Evolutionary conservation across 2,888 invertebrate genomes (phyloP).

Genomic region (Hartigia nigra): DNA sequence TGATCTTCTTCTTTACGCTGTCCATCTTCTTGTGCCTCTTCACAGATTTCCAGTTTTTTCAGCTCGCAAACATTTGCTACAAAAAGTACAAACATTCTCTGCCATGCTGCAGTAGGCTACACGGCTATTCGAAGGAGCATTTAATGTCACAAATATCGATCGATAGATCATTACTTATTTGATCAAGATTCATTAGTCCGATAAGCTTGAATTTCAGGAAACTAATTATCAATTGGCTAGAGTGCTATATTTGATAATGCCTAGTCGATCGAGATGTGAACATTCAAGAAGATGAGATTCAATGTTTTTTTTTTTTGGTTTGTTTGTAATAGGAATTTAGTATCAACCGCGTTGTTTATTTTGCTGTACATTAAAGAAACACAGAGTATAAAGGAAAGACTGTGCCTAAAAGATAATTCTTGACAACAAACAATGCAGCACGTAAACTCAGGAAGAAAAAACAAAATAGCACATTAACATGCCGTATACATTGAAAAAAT

Average conservation of each 20-base stretch:
- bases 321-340: not conserved
- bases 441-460: slow-evolving; percentile 19
- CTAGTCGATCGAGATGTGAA: not conserved
- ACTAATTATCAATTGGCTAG: not conserved
- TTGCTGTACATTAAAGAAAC: not conserved
- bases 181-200: not conserved
- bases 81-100: slow-evolving; percentile 59
- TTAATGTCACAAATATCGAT: slow-evolving; percentile 6
- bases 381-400: not conserved
- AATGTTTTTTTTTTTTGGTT: not conserved
- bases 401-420: not conserved
- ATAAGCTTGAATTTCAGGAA: not conserved
- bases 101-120: slow-evolving; percentile 55
- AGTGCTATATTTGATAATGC: not conserved
- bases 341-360: not conserved
- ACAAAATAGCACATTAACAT: slow-evolving; percentile 28
- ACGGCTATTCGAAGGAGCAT: not conserved
- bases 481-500: slow-evolving; percentile 20
- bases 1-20: slow-evolving; percentile 50
- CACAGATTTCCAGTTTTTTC: slow-evolving; percentile 61
- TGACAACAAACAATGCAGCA: slow-evolving; percentile 10
- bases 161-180: not conserved
- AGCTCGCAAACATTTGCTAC: slow-evolving; percentile 64
- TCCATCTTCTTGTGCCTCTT: slow-evolving; percentile 51
- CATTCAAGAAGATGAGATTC: not conserved